Evolutionary conservation across 1,140 invertebrate species (phyloP).

Genomic region (Drosophila funebris): DNA sequence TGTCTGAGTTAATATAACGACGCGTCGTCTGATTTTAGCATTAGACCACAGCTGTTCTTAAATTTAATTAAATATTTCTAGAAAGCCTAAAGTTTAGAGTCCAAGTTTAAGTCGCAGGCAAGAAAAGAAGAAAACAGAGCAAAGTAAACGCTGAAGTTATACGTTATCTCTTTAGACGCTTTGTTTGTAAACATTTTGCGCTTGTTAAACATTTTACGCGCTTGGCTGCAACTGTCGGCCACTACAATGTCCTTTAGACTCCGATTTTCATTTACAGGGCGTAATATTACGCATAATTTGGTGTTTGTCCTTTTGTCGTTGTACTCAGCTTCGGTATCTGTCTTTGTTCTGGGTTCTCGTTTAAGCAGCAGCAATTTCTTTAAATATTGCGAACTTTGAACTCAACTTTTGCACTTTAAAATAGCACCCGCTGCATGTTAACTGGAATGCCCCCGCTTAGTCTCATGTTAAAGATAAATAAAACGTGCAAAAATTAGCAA

Average conservation of each 20-base stretch:
- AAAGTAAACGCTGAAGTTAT: slow-evolving; percentile 25
- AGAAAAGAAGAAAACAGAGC: background rate
- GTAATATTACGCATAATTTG: slow-evolving; percentile 39
- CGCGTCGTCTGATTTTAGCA: slow-evolving; percentile 46
- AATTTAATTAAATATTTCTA: slow-evolving; percentile 69
- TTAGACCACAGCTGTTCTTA: slow-evolving; percentile 30
- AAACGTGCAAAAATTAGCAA: slow-evolving; percentile 48
- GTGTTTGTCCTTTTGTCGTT: background rate
- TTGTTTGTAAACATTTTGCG: slow-evolving; percentile 64
- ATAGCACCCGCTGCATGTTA: background rate
- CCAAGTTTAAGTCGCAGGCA: background rate
- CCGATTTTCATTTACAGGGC: slow-evolving; percentile 14
- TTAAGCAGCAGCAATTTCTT: slow-evolving; percentile 30
- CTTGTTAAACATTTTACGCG: slow-evolving; percentile 73
- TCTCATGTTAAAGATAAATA: slow-evolving; percentile 58
- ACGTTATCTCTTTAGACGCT: slow-evolving; percentile 45
- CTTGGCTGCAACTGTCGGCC: slow-evolving; percentile 69
- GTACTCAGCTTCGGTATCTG: background rate
- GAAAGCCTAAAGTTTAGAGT: slow-evolving; percentile 26
- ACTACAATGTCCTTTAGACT: slow-evolving; percentile 59
- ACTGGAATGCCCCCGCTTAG: background rate
- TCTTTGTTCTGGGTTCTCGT: background rate
- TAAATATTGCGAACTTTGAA: slow-evolving; percentile 35
- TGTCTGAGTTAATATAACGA: slow-evolving; percentile 68
- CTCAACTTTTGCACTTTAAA: slow-evolving; percentile 1